These are phyloP conservation scores for Pholis gunnellus DNA, from an alignment of 2,113 vertebrate species.

Conservation along the genomic window DNA sequence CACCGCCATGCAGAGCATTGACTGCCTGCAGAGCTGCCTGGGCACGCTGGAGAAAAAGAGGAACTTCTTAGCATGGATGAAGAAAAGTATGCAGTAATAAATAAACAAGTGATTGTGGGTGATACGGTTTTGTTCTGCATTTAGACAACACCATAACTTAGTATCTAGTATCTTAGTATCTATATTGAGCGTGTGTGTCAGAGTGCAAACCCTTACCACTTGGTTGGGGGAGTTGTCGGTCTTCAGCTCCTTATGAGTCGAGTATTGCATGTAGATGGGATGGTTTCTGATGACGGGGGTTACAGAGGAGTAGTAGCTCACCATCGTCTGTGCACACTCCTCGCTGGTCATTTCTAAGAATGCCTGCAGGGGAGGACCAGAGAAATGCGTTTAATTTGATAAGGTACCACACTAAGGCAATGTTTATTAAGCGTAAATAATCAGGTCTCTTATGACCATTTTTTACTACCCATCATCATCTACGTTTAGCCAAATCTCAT, in stretches of 20 bases:
- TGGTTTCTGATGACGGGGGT: constrained; percentile 93
- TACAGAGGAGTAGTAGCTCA: constrained; percentile 96
- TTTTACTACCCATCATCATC: not conserved
- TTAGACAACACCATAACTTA: not conserved
- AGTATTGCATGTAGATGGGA: constrained; percentile 97
- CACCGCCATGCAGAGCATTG: constrained; percentile 90
- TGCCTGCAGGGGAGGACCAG: constrained; percentile 81
- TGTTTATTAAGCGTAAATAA: not conserved
- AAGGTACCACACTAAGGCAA: not conserved
- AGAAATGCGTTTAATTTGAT: constrained; percentile 9
- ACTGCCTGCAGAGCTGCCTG: constrained; percentile 96
- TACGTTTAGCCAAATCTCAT: not conserved
- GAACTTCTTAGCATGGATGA: not conserved
- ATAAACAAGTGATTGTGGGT: not conserved
- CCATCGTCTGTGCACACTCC: constrained; percentile 97
- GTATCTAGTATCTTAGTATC: too few relatives aligned
- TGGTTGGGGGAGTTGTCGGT: constrained; percentile 97
- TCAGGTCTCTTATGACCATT: not conserved
- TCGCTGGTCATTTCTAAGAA: constrained; percentile 97
- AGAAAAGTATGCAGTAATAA: not conserved
- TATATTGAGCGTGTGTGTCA: not conserved
- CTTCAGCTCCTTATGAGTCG: constrained; percentile 98
- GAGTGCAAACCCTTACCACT: constrained; percentile 83
- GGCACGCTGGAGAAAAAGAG: constrained; percentile 84
- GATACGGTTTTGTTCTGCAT: not conserved